A percentile compares a stretch with the other conserved stretches of the same genome.
Conservation (phyloP, 1,140 invertebrate genomes). For the Cryptotermes secundus region DNA sequence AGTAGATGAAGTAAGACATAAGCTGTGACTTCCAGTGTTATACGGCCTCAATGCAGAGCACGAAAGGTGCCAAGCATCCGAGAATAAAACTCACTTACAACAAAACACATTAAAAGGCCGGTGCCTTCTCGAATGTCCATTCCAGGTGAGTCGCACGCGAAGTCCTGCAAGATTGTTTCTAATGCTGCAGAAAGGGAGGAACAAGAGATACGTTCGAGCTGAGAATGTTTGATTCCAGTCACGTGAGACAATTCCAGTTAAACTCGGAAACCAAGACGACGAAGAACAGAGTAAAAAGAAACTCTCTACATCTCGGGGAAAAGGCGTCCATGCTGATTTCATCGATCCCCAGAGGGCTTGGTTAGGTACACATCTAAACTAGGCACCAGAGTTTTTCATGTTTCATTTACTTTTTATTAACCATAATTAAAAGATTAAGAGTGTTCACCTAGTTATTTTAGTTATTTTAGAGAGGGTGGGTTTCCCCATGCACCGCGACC, state of each 20-base stretch:
- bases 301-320: not conserved
- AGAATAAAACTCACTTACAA: no score
- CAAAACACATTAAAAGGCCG: not conserved
- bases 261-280: not conserved
- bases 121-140: not conserved
- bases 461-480: no score
- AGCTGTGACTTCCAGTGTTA: no score
- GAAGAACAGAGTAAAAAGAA: not conserved
- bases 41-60: no score
- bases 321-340: not conserved
- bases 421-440: no score
- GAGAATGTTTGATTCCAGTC: conserved; percentile 5
- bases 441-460: no score
- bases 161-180: not conserved
- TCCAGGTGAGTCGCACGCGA: not conserved
- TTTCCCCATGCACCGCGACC: no score
- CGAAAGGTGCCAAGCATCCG: no score
- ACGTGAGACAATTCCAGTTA: not conserved
- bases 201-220: not conserved
- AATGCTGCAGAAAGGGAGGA: not conserved
- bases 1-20: no score
- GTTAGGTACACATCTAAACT: no score
- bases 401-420: no score
- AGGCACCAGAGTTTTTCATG: no score
- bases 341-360: not conserved